These are phyloP conservation scores for Lithophane ornitopus DNA, from an alignment of 2,888 invertebrate species.

Conservation along the genomic window DNA sequence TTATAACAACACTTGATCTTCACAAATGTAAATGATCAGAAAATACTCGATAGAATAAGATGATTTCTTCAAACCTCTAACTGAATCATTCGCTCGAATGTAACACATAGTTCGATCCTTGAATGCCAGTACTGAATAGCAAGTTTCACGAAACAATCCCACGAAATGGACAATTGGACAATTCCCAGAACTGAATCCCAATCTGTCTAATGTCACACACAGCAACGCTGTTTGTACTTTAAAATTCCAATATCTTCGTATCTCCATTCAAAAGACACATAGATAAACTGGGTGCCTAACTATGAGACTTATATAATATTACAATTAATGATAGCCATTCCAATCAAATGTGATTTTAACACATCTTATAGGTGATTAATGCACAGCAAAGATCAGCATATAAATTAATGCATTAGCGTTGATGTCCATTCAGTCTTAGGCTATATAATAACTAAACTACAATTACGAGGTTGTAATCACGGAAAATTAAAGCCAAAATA, in stretches of 20 bases:
- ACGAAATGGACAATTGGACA: conserved; percentile 13
- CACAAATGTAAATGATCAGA: not conserved
- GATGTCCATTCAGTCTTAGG: conserved; percentile 21
- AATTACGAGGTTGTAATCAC: conserved; percentile 57
- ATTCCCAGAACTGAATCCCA: conserved; percentile 10
- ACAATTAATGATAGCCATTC: conserved; percentile 10
- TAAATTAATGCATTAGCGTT: conserved; percentile 56
- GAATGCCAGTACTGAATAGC: conserved; percentile 8
- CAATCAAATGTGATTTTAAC: conserved; percentile 41
- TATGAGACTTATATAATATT: conserved; percentile 5
- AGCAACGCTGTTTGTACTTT: conserved; percentile 12
- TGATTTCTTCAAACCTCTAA: not conserved
- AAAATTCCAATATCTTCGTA: conserved; percentile 1
- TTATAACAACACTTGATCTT: not conserved
- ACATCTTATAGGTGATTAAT: conserved; percentile 41
- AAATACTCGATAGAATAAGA: not conserved
- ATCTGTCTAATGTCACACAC: conserved; percentile 18
- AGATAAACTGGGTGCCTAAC: not conserved
- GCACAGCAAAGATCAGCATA: conserved; percentile 57
- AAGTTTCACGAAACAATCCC: conserved; percentile 15
- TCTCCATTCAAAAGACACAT: not conserved
- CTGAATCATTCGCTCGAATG: not conserved
- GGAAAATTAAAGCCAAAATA: conserved; percentile 62
- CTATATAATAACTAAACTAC: conserved; percentile 58
- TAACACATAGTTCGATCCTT: not conserved